These are phyloP conservation scores for Yponomeuta cagnagella DNA, from an alignment of 2,888 invertebrate genomes.

Conservation along the genomic window DNA sequence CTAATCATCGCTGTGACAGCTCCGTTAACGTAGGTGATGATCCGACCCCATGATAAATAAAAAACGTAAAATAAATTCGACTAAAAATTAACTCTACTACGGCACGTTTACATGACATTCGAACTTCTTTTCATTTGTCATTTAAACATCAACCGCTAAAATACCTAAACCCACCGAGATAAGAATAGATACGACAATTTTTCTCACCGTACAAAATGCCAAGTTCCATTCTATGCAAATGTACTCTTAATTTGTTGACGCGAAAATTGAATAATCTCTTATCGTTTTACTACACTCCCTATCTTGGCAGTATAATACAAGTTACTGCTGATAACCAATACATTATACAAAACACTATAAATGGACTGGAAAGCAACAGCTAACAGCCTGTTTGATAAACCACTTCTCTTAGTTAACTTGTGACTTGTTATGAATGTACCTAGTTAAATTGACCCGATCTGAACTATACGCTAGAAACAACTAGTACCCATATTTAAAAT, in stretches of 20 bases:
- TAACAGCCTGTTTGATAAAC: slow-evolving; percentile 8
- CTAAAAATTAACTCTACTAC: neutral
- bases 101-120: neutral
- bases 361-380: slow-evolving; percentile 37
- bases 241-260: neutral
- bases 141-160: neutral
- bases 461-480: slow-evolving; percentile 3
- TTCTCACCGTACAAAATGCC: neutral
- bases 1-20: neutral
- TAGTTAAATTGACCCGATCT: slow-evolving; percentile 13
- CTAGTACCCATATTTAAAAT: slow-evolving; percentile 8
- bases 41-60: neutral
- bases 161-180: neutral
- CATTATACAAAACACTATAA: slow-evolving; percentile 32
- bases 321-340: slow-evolving; percentile 18
- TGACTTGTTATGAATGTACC: slow-evolving; percentile 13
- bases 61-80: neutral
- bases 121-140: neutral
- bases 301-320: slow-evolving; percentile 15
- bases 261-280: neutral
- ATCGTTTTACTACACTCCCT: neutral
- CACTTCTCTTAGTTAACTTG: slow-evolving; percentile 12
- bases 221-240: neutral
- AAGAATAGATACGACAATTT: neutral
- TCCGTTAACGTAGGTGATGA: neutral